Conservation (phyloP, 2,113 vertebrate genomes). For the Trogon surrucura region DNA sequence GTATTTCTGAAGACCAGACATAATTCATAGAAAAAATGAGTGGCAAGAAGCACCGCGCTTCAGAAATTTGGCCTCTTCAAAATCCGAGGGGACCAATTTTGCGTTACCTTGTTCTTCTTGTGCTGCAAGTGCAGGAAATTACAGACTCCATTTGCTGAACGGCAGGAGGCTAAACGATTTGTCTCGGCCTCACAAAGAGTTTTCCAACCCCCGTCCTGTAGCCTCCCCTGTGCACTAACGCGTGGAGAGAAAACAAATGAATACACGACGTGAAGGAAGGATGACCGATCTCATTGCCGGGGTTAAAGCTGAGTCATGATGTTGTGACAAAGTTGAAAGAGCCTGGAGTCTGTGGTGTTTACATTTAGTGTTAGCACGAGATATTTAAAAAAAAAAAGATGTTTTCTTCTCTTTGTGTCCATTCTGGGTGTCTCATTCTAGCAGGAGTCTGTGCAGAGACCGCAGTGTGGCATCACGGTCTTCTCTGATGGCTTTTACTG, state of each 20-base stretch:
- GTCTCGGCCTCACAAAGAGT: not conserved
- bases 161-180: slow-evolving; percentile 23
- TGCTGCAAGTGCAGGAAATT: slow-evolving; percentile 40
- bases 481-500: not conserved
- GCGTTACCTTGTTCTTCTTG: not conserved
- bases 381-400: not conserved
- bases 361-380: not conserved
- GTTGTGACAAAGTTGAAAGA: not conserved
- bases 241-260: not conserved
- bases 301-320: not conserved
- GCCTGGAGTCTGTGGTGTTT: not conserved
- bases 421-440: not conserved
- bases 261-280: not conserved
- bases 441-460: not conserved
- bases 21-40: not conserved
- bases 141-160: slow-evolving; percentile 22
- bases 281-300: not conserved
- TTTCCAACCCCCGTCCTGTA: not conserved
- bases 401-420: slow-evolving; percentile 5
- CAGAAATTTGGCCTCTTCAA: not conserved
- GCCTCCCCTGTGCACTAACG: not conserved
- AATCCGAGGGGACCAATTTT: not conserved
- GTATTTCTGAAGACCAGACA: not conserved
- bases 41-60: not conserved
- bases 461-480: not conserved